Percentiles rank a stretch among this genome's conserved stretches.
Conservation (phyloP, 2,888 invertebrate species). For the Cyrtodaria siliqua region DNA sequence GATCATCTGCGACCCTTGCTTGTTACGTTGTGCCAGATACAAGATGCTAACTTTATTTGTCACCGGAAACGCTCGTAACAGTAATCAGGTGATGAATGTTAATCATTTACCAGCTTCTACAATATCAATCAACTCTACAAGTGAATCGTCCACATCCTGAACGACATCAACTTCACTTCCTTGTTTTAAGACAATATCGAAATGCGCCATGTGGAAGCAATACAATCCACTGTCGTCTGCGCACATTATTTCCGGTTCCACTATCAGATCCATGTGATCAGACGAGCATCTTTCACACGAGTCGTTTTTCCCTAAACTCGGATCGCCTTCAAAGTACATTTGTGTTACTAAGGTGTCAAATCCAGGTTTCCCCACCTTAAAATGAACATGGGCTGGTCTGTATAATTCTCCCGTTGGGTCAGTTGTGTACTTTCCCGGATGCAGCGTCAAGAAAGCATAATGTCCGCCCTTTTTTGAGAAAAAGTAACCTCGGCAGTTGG, state of each 20-base stretch:
- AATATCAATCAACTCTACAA: too few relatives aligned
- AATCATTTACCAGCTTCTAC: too few relatives aligned
- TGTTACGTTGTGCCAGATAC: too few relatives aligned
- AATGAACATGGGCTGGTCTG: slow-evolving; percentile 63
- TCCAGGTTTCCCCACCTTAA: slow-evolving; percentile 44
- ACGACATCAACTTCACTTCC: slow-evolving; percentile 48
- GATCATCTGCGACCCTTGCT: too few relatives aligned
- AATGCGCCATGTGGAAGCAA: slow-evolving; percentile 44
- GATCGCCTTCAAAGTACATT: slow-evolving; percentile 65
- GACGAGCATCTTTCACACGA: slow-evolving; percentile 56
- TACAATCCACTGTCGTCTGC: slow-evolving; percentile 33
- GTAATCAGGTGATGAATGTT: too few relatives aligned
- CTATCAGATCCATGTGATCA: slow-evolving; percentile 39
- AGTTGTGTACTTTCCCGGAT: slow-evolving; percentile 59
- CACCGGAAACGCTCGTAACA: too few relatives aligned
- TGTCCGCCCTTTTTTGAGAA: slow-evolving; percentile 47
- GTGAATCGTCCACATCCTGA: slow-evolving; percentile 39
- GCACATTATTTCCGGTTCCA: slow-evolving; percentile 38
- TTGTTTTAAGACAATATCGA: slow-evolving; percentile 45
- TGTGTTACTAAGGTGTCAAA: slow-evolving; percentile 57
- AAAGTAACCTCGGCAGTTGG: slow-evolving; percentile 53
- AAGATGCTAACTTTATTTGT: too few relatives aligned
- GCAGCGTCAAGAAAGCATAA: slow-evolving; percentile 55
- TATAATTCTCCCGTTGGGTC: slow-evolving; percentile 34
- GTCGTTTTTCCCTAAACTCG: slow-evolving; percentile 55